Conservation (phyloP, 2,888 invertebrate species). For the Synergus japonicus region DNA sequence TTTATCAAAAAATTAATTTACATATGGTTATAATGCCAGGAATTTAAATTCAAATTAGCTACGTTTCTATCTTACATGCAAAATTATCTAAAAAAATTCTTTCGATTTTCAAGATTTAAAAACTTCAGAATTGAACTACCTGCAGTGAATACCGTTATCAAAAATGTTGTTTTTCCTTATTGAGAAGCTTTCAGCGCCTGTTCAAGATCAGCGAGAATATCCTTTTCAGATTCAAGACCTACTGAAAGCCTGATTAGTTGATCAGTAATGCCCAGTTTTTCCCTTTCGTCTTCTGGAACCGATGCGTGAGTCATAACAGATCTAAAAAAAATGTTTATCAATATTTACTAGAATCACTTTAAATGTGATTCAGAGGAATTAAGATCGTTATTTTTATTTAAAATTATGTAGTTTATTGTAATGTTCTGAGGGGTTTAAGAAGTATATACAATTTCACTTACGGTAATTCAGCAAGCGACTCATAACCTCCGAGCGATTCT, state of each 20-base stretch:
- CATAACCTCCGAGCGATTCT: conserved; percentile 97
- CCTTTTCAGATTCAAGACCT: conserved; percentile 92
- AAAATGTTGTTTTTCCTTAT: not conserved
- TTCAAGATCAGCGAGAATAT: conserved; percentile 90
- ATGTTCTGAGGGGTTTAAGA: not conserved
- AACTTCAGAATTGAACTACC: not conserved
- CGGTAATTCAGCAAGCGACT: conserved; percentile 96
- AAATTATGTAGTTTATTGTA: not conserved
- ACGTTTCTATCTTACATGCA: not conserved
- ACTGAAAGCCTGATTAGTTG: conserved; percentile 92
- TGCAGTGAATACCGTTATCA: not conserved
- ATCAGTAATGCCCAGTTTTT: conserved; percentile 88
- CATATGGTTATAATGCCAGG: not conserved
- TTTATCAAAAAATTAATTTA: not conserved
- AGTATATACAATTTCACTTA: conserved; percentile 78
- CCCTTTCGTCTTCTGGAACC: conserved; percentile 87
- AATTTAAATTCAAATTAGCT: not conserved
- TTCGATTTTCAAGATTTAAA: not conserved
- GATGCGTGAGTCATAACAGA: conserved; percentile 97
- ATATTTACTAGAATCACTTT: not conserved
- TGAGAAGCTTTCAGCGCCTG: conserved; percentile 84
- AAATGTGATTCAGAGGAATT: conserved; percentile 19
- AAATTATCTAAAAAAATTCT: conserved; percentile 1
- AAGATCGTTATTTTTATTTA: not conserved
- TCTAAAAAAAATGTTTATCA: conserved; percentile 76